These are phyloP conservation scores for Hybos culiciformis DNA, from an alignment of 2,888 invertebrate genomes.

Conservation along the genomic window DNA sequence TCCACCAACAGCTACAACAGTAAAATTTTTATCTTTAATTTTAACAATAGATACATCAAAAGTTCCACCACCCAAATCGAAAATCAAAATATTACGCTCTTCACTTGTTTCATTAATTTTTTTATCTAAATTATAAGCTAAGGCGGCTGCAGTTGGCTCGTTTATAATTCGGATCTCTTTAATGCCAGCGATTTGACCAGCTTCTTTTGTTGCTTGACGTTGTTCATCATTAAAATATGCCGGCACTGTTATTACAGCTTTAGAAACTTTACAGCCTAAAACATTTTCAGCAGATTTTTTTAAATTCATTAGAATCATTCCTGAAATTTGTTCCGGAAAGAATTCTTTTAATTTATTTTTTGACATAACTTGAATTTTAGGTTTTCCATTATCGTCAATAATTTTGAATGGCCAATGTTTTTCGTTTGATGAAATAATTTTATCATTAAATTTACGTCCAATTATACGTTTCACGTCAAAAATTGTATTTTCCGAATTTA, in stretches of 20 bases:
- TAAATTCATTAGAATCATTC: conserved; percentile 78
- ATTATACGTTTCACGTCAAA: conserved; percentile 76
- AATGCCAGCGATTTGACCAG: conserved; percentile 69
- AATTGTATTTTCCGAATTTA: conserved; percentile 69
- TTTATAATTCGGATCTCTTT: conserved; percentile 83
- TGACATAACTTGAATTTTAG: conserved; percentile 59
- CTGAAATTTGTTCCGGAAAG: conserved; percentile 71
- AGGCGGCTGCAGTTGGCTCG: conserved; percentile 78
- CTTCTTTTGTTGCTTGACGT: conserved; percentile 79
- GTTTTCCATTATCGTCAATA: conserved; percentile 51
- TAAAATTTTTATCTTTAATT: conserved; percentile 73
- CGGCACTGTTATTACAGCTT: conserved; percentile 73
- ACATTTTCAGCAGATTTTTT: conserved; percentile 64
- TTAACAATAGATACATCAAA: conserved; percentile 86
- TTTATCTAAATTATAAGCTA: conserved; percentile 72
- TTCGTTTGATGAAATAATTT: conserved; percentile 63
- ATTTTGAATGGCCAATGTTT: conserved; percentile 70
- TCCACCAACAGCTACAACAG: conserved; percentile 71
- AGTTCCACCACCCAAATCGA: conserved; percentile 73
- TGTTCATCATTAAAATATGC: conserved; percentile 75
- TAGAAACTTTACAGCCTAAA: conserved; percentile 54
- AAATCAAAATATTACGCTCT: conserved; percentile 60
- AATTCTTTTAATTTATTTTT: conserved; percentile 63
- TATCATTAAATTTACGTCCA: conserved; percentile 65
- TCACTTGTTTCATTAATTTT: conserved; percentile 58